Conservation (phyloP, 2,888 invertebrate genomes). For the Aporophyla lueneburgensis region DNA sequence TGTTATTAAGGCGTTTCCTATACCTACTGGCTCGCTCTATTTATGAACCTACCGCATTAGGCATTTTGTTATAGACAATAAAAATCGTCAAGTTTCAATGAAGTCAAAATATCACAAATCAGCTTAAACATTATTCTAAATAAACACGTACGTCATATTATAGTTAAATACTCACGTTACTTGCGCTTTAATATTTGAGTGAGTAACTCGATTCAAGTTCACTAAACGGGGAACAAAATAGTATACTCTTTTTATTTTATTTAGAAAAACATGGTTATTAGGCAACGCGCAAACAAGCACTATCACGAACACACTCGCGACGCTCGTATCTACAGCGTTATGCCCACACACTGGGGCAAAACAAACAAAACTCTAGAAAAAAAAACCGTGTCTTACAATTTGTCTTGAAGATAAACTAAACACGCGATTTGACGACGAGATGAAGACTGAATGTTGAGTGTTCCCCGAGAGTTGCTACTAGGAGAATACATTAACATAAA, state of each 20-base stretch:
- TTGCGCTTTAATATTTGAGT: constrained; percentile 24
- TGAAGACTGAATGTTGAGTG: constrained; percentile 75
- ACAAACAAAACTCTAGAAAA: constrained; percentile 46
- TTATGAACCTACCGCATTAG: not conserved
- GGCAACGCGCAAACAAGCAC: constrained; percentile 79
- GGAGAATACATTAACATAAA: constrained; percentile 79
- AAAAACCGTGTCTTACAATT: constrained; percentile 50
- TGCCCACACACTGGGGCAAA: constrained; percentile 63
- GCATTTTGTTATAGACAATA: not conserved
- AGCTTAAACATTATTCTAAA: not conserved
- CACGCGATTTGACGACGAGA: constrained; percentile 71
- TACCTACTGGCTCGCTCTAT: not conserved
- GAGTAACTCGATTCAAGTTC: constrained; percentile 35
- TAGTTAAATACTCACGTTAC: constrained; percentile 51
- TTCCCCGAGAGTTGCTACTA: constrained; percentile 64
- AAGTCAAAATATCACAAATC: not conserved
- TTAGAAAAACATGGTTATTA: constrained; percentile 75
- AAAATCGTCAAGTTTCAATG: not conserved
- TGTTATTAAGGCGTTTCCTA: not conserved
- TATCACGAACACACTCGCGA: constrained; percentile 77
- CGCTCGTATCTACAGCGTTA: constrained; percentile 65
- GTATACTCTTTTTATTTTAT: constrained; percentile 52
- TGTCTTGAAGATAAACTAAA: constrained; percentile 64
- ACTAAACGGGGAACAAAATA: constrained; percentile 48
- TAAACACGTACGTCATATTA: constrained; percentile 7